Percentiles rank a stretch among this genome's conserved stretches.
Conservation (phyloP, 2,113 vertebrate genomes). For the Isurus oxyrinchus region DNA sequence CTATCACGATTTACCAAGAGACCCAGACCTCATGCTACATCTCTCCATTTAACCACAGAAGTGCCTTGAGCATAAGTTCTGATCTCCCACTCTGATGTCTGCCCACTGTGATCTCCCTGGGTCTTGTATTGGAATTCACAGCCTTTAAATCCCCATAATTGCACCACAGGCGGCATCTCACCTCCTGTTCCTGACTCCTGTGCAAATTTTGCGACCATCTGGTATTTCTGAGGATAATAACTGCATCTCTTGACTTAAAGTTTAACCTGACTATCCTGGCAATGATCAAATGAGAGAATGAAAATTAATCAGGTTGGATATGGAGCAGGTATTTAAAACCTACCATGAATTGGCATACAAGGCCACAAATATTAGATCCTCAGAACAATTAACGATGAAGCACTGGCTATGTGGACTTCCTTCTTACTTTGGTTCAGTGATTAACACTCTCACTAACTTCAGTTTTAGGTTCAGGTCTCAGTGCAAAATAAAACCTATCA, state of each 20-base stretch:
- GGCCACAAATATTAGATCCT: neutral
- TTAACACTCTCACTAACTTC: neutral
- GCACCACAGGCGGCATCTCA: conserved; percentile 3
- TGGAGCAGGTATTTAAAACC: neutral
- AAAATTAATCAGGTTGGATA: conserved; percentile 7
- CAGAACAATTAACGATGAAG: neutral
- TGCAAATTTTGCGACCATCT: conserved; percentile 21
- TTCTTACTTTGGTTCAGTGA: neutral
- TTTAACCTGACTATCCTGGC: conserved; percentile 1
- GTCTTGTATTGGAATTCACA: neutral
- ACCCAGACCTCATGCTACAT: neutral
- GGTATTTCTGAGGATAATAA: conserved; percentile 20
- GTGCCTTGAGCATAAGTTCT: conserved; percentile 3
- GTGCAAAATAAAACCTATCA: no score
- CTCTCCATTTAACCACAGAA: neutral
- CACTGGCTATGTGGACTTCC: neutral
- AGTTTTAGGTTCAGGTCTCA: neutral
- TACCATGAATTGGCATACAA: neutral
- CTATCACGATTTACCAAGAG: neutral
- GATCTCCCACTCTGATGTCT: neutral
- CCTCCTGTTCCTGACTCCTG: neutral
- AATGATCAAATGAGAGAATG: conserved; percentile 10
- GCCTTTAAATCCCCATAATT: conserved; percentile 11
- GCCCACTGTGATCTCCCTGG: neutral
- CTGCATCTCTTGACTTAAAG: neutral